phyloP scores from a whole-genome alignment of 2,797 vertebrate species.

The Sebastes trivittatus region DNA sequence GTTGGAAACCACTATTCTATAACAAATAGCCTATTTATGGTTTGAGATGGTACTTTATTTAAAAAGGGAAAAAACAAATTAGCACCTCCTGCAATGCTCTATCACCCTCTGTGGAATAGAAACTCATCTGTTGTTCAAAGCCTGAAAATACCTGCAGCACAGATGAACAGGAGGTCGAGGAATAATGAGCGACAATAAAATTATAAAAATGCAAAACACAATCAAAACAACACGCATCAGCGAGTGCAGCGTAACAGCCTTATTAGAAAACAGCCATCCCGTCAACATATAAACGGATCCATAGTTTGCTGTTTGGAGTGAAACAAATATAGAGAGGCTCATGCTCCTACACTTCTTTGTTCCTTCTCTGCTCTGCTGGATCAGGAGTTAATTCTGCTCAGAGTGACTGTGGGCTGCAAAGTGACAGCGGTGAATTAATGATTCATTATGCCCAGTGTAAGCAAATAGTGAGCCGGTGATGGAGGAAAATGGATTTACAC shows the following conservation, averaged over 20 bases:
- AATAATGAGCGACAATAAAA: conserved; percentile 30
- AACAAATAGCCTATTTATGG: not conserved
- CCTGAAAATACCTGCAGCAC: conserved; percentile 32
- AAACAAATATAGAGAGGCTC: conserved; percentile 30
- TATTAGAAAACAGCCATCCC: conserved; percentile 27
- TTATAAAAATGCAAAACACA: conserved; percentile 47
- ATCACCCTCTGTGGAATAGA: not conserved
- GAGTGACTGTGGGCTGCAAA: conserved; percentile 68
- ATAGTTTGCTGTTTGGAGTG: conserved; percentile 6
- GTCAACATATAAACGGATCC: conserved; percentile 16
- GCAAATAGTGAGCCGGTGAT: conserved; percentile 69
- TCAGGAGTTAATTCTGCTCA: conserved; percentile 67
- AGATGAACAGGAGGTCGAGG: conserved; percentile 9
- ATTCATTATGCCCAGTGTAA: conserved; percentile 80
- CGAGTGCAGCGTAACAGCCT: conserved; percentile 10
- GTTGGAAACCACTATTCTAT: not conserved
- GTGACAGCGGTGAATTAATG: conserved; percentile 79
- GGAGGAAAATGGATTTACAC: conserved; percentile 74
- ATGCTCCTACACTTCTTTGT: conserved; percentile 38
- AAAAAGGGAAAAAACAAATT: not conserved
- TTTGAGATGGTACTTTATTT: not conserved
- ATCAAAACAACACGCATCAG: conserved; percentile 42
- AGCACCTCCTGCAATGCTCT: not conserved
- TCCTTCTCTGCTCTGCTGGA: conserved; percentile 57
- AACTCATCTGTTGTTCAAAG: conserved; percentile 20